phyloP scores from a whole-genome alignment of 2,113 vertebrate genomes.

The Clarias gariepinus region DNA sequence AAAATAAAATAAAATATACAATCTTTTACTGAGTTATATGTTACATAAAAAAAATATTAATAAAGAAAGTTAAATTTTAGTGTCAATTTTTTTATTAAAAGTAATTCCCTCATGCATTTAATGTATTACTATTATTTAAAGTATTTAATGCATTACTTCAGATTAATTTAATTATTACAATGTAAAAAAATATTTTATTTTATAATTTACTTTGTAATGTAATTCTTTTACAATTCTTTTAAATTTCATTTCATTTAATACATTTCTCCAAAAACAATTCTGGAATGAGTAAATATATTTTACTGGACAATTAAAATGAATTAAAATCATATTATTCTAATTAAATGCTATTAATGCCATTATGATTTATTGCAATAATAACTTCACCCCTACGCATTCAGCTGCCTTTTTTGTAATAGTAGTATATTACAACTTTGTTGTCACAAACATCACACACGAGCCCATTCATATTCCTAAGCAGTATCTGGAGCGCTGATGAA shows the following conservation, averaged over 20 bases:
- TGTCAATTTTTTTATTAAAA: background rate
- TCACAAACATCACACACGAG: background rate
- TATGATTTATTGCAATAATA: no score
- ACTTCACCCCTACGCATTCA: background rate
- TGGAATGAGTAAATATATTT: background rate
- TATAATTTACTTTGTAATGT: no score
- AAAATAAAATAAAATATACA: background rate
- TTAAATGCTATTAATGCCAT: no score
- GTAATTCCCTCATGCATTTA: background rate
- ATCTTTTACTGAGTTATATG: background rate
- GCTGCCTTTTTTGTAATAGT: background rate
- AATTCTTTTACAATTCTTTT: background rate
- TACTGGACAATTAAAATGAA: background rate
- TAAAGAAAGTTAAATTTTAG: background rate
- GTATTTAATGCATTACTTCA: no score
- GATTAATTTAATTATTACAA: background rate
- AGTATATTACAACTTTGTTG: conserved; percentile 7
- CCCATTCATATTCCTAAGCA: background rate
- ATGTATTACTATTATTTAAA: background rate
- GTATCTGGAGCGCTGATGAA: background rate
- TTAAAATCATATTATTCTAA: background rate
- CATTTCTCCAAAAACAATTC: background rate
- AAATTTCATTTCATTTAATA: background rate
- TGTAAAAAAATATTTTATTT: no score
- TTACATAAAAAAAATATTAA: background rate